Evolutionary conservation across 2,113 vertebrate species (phyloP).

Genomic region (Morone saxatilis): DNA sequence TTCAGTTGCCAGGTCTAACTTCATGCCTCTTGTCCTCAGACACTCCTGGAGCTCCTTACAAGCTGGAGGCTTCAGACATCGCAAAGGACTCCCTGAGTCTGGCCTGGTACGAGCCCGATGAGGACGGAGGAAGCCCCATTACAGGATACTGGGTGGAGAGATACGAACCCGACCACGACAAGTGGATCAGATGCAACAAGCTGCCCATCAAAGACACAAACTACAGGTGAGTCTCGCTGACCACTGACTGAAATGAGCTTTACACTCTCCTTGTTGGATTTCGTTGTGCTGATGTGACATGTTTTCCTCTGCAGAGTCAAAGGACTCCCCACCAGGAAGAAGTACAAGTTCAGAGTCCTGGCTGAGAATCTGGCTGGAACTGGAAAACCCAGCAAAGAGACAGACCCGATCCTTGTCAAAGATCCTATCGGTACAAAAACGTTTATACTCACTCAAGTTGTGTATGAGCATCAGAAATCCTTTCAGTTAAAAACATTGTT

Average conservation of each 20-base stretch:
- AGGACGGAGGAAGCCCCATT: conserved; percentile 97
- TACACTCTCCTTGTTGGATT: neutral
- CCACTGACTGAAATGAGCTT: neutral
- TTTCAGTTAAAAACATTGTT: neutral
- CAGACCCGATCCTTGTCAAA: conserved; percentile 94
- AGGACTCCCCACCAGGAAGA: conserved; percentile 98
- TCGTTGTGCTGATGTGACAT: neutral
- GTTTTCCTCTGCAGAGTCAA: conserved; percentile 87
- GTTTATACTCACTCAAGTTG: neutral
- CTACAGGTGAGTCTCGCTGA: conserved; percentile 86
- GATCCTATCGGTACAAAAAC: conserved; percentile 93
- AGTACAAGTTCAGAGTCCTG: conserved; percentile 97
- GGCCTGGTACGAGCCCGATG: conserved; percentile 96
- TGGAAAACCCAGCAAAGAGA: conserved; percentile 96
- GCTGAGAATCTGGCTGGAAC: conserved; percentile 98
- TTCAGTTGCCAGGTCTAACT: neutral
- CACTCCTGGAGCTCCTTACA: conserved; percentile 94
- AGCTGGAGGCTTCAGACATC: conserved; percentile 90
- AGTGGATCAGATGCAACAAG: conserved; percentile 98
- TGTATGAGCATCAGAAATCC: neutral
- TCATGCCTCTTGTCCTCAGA: conserved; percentile 79
- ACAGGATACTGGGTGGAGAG: conserved; percentile 98
- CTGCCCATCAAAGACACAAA: conserved; percentile 94
- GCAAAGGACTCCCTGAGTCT: conserved; percentile 94
- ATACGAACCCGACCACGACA: conserved; percentile 94